Evolutionary conservation across 2,797 vertebrate species (phyloP).

Genomic region (Amblyraja radiata): DNA sequence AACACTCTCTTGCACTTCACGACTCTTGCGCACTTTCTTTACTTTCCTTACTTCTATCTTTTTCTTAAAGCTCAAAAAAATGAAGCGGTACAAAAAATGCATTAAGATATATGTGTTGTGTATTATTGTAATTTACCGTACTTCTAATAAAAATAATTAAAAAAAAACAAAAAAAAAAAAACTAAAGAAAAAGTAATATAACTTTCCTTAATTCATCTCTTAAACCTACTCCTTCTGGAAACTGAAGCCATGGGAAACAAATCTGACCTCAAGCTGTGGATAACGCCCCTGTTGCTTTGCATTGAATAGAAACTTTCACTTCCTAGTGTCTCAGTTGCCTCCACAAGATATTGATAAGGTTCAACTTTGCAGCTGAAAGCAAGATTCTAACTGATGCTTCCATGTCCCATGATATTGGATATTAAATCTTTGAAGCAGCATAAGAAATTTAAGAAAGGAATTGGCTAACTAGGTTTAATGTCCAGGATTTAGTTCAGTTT

Average conservation of each 20-base stretch:
- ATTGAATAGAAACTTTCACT: not conserved
- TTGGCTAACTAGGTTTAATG: not conserved
- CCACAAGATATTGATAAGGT: not conserved
- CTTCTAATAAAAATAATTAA: no score
- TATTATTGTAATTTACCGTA: no score
- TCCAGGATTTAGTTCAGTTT: no score
- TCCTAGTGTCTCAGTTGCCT: not conserved
- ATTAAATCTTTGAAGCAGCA: not conserved
- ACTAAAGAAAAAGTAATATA: no score
- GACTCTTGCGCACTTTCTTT: no score
- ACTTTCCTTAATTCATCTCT: not conserved
- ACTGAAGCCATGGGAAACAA: not conserved
- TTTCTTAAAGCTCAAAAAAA: no score
- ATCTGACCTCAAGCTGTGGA: not conserved
- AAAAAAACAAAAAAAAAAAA: no score
- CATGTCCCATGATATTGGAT: not conserved
- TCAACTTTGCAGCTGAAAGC: not conserved
- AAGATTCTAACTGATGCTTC: not conserved
- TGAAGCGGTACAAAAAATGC: no score
- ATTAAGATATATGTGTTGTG: no score
- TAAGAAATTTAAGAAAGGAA: not conserved
- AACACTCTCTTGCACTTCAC: no score
- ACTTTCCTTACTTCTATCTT: no score
- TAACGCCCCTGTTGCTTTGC: no score
- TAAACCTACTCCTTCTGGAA: not conserved